Evolutionary conservation across 2,888 invertebrate species (phyloP), one percentile per base, ranked within the genome.

Genomic region (Sphinx pinastri): DNA sequence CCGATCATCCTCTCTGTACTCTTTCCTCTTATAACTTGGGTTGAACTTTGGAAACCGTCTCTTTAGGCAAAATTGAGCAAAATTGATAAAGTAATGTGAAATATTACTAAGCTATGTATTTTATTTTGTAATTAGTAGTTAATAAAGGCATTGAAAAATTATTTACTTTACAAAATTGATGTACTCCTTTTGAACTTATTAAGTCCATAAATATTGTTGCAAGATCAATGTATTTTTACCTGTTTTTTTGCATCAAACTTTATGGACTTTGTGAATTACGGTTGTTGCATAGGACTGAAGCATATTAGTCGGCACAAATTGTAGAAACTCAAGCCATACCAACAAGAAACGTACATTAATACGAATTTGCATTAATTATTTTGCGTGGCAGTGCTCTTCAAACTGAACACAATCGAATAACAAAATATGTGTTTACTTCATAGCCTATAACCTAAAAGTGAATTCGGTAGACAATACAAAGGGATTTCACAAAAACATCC

Each of bases 101-200:
- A 6, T 12, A 19, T 19, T 19, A 45, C 60, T 55, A 72, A 74
- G 79, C 80, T 81, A 81, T 85, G 84, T 83, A 81, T 78, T 77
- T 77, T 70, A 75, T 7, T 16, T 47, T 55, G 19, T 55, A 19
- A 55, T 10, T 49, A 16, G 6, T 63, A 19, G 13, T 31, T 13
- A 63, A 49, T 12, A 63, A 63, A 63, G 19, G 47, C 49, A 49
- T 47, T 25, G 63, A 49, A 13, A 47, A 63, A 47, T 19, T n/a
- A 63, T 63, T 63, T 47, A n/a, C 14, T 63, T 47, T 12, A 16
- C n/a, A 11, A 60, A 10, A 57, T 57, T 54, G 0, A 0, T 16
- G n/a, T 10, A 54, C 38, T 38, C 38, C 5, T 38, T 3, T 57
- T 10, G 11, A 19, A 57, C 19, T 57, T 4, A 57, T 12, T 16